These are phyloP conservation scores for Celastrina argiolus DNA, from an alignment of 2,888 invertebrate genomes.

Conservation along the genomic window DNA sequence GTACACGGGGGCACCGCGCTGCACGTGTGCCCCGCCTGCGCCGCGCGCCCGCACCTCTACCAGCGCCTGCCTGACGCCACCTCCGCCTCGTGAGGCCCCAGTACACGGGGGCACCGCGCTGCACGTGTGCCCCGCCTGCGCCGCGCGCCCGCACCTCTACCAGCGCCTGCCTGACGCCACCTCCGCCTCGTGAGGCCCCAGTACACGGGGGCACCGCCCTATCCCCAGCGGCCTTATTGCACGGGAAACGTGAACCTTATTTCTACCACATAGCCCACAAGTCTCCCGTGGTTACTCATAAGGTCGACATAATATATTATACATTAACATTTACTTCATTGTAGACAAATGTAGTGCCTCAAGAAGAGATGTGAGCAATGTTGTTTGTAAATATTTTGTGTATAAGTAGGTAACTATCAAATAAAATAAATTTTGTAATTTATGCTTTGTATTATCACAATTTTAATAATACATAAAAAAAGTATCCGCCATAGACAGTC, in stretches of 20 bases:
- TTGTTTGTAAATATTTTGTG: slow-evolving; percentile 5
- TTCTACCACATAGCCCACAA: too few relatives aligned
- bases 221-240: too few relatives aligned
- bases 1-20: too few relatives aligned
- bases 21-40: slow-evolving; percentile 72
- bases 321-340: not conserved
- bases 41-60: slow-evolving; percentile 79
- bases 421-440: slow-evolving; percentile 24
- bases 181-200: not conserved
- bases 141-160: slow-evolving; percentile 79
- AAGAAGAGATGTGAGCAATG: not conserved
- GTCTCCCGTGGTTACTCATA: too few relatives aligned
- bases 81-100: not conserved
- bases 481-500: slow-evolving; percentile 30
- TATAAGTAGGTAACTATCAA: slow-evolving; percentile 23
- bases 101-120: too few relatives aligned
- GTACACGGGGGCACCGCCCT: too few relatives aligned
- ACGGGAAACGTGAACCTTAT: too few relatives aligned
- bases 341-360: too few relatives aligned
- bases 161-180: slow-evolving; percentile 59
- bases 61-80: slow-evolving; percentile 59
- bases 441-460: slow-evolving; percentile 50
- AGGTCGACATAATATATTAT: not conserved
- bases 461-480: slow-evolving; percentile 45
- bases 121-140: slow-evolving; percentile 72